These are phyloP conservation scores for Nomada ferruginata DNA, from an alignment of 2,888 invertebrate species.

Conservation along the genomic window DNA sequence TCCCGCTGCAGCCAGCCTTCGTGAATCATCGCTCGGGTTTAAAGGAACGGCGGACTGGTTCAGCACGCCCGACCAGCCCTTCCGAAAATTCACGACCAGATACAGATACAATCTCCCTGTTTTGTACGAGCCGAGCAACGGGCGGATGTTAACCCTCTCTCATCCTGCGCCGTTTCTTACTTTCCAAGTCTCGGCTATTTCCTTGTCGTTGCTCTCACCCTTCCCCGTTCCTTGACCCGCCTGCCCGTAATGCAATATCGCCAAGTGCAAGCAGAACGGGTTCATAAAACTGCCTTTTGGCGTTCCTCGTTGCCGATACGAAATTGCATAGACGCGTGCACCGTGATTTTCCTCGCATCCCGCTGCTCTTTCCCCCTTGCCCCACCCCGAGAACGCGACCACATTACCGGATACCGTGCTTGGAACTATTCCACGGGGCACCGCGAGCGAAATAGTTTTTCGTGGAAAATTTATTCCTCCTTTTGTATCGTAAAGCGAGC, in stretches of 20 bases:
- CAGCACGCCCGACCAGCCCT: constrained; percentile 7
- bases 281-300: constrained; percentile 45
- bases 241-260: constrained; percentile 50
- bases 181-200: constrained; percentile 4
- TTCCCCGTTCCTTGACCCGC: not conserved
- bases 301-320: constrained; percentile 29
- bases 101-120: constrained; percentile 52
- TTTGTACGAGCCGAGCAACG: constrained; percentile 37
- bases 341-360: not conserved
- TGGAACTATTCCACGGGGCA: too few relatives aligned
- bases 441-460: too few relatives aligned
- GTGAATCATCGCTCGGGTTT: constrained; percentile 36
- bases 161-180: constrained; percentile 38
- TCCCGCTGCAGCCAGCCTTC: constrained; percentile 2
- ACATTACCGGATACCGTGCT: too few relatives aligned
- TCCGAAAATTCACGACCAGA: constrained; percentile 52
- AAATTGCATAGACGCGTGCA: constrained; percentile 21
- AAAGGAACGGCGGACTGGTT: constrained; percentile 5
- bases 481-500: too few relatives aligned
- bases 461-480: too few relatives aligned
- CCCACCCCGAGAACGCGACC: not conserved
- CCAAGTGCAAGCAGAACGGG: constrained; percentile 47
- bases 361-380: not conserved
- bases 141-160: constrained; percentile 55
- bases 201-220: not conserved